These are phyloP conservation scores for Apis mellifera DNA, from an alignment of 1,140 invertebrate genomes.

Conservation along the genomic window DNA sequence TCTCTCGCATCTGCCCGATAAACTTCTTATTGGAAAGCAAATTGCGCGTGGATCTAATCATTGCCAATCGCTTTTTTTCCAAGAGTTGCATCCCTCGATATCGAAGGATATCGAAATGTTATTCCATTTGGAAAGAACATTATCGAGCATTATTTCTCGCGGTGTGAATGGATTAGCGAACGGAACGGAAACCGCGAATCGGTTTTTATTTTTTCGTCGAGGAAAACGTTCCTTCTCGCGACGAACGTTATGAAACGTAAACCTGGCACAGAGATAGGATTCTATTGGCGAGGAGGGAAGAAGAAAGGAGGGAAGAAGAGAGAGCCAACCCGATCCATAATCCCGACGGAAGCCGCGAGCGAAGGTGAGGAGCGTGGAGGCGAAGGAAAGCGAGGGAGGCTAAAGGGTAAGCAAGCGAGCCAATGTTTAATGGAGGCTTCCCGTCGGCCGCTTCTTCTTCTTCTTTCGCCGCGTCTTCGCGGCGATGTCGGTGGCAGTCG, in stretches of 20 bases:
- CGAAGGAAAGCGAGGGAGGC: constrained; percentile 45
- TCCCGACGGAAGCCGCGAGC: constrained; percentile 24
- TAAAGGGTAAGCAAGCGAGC: constrained; percentile 61
- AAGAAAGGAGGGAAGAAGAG: not conserved
- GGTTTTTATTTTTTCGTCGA: not conserved
- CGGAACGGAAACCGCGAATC: not conserved
- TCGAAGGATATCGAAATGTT: too few relatives aligned
- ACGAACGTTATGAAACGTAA: not conserved
- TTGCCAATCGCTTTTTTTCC: too few relatives aligned
- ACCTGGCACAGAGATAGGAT: not conserved
- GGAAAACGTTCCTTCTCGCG: not conserved
- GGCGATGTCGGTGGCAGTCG: constrained; percentile 59
- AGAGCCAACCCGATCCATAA: constrained; percentile 34
- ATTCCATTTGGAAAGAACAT: too few relatives aligned
- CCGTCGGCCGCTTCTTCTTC: constrained; percentile 64
- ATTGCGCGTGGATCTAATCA: too few relatives aligned
- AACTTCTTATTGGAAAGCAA: too few relatives aligned
- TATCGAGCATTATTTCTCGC: too few relatives aligned
- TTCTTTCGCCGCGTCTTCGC: constrained; percentile 69
- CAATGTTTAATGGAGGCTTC: constrained; percentile 78
- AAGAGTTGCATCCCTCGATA: too few relatives aligned
- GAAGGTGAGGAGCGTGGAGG: constrained; percentile 33
- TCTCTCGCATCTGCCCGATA: not conserved
- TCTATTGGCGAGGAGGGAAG: too few relatives aligned
- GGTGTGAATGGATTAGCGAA: too few relatives aligned